Base-by-base conservation (phyloP, 92 coral and sea anemone genomes). In the Chrysogorgia sp. region DNA sequence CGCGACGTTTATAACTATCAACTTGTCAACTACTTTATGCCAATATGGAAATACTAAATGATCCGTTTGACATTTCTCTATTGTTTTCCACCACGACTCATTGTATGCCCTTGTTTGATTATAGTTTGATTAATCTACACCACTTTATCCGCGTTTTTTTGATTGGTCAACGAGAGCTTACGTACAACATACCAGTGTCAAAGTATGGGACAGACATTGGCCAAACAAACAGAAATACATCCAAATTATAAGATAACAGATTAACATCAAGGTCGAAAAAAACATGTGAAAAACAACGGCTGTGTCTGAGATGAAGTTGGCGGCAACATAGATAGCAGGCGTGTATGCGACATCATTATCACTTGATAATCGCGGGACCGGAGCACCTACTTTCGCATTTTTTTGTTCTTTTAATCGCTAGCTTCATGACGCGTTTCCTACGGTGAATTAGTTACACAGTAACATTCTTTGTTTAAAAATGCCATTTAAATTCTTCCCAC, bases 211-310 rank as follows among this genome's bases (percentile, higher is more conserved):
- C 79, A 72, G 79, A 72, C 32, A 30, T 53, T 56, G 25, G 35
- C 10, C 41, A 15, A 72, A 72, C 79, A 72, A 22, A 29, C 34
- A 10, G 47, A 26, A 58, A 55, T 23, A 72, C 79, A 72, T 72
- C 79, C 79, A 72, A 72, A 72, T 72, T 72, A 72, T 56, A 21
- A 29, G 79, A 72, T 72, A 72, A 56, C 79, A 72, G 79, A 72
- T 72, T 72, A 72, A 53, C 40, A 72, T 72, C 79, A 34, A 65
- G 24, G 60, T 15, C 63, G 63, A 53, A 72, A 20, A 34, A 23
- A 29, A 17, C 65, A 72, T 72, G 79, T n/a, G 79, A 72, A 35
- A 53, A 9, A 13, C 49, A 21, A 53, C 79, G 55, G 79, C 65
- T 34, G 63, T 34, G 5, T 17, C 4, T 17, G 26, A 17, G 6